phyloP scores from a whole-genome alignment of 2,797 vertebrate genomes.

The Heterohyrax brucei region DNA sequence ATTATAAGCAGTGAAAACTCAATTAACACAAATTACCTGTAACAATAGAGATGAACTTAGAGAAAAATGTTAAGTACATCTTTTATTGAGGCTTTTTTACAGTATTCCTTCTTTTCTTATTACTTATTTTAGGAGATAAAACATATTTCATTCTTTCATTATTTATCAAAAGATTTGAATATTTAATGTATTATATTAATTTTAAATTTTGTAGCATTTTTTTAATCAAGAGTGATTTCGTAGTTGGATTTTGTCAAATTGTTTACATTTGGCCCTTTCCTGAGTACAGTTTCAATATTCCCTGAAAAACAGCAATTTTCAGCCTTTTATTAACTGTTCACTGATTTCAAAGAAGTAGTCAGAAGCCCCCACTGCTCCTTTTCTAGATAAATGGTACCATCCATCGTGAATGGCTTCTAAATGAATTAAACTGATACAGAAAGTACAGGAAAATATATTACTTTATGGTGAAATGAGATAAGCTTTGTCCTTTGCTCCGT shows the following conservation, averaged over 20 bases:
- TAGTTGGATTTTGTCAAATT: slow-evolving; percentile 24
- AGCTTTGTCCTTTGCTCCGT: not conserved
- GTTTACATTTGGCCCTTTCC: not conserved
- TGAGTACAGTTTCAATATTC: slow-evolving; percentile 13
- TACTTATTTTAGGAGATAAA: slow-evolving; percentile 45
- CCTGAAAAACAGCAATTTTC: slow-evolving; percentile 12
- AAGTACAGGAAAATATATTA: not conserved
- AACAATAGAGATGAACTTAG: not conserved
- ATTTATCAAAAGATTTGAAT: not conserved
- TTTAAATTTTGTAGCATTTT: not conserved
- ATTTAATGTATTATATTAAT: not conserved
- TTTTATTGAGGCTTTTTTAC: not conserved
- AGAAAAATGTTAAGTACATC: not conserved
- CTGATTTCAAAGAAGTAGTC: slow-evolving; percentile 47
- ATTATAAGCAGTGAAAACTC: not conserved
- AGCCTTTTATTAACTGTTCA: not conserved
- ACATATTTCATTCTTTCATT: not conserved
- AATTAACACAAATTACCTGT: not conserved
- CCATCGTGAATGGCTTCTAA: not conserved
- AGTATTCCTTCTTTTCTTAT: not conserved
- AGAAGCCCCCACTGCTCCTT: slow-evolving; percentile 2
- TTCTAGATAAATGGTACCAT: not conserved
- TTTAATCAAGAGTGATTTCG: not conserved
- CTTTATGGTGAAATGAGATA: not conserved
- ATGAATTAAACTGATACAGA: not conserved